Conservation (phyloP, 2,888 invertebrate genomes). For the Strigamia crassipes region DNA sequence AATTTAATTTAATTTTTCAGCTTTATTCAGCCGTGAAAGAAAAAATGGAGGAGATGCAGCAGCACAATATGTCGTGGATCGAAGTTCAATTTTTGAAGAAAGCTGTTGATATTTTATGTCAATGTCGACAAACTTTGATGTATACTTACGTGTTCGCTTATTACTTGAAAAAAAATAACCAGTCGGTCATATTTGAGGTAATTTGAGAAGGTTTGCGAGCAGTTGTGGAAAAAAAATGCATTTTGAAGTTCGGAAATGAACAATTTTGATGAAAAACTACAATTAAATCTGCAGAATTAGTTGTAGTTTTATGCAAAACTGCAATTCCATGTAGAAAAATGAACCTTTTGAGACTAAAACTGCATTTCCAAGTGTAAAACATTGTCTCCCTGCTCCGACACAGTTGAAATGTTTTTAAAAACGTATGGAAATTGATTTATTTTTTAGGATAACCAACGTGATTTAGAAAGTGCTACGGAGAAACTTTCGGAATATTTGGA, state of each 20-base stretch:
- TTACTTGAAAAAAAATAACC: conserved; percentile 96
- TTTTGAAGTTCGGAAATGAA: too few relatives aligned
- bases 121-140: conserved; percentile 97
- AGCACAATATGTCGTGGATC: conserved; percentile 99
- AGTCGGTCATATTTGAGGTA: conserved; percentile 94
- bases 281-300: too few relatives aligned
- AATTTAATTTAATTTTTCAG: conserved; percentile 54
- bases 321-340: too few relatives aligned
- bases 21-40: conserved; percentile 92
- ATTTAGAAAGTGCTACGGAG: conserved; percentile 96
- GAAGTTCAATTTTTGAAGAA: conserved; percentile 98
- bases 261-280: too few relatives aligned
- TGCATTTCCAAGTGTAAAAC: too few relatives aligned
- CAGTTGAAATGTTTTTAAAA: not conserved
- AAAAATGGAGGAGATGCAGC: conserved; percentile 99
- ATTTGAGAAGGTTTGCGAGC: conserved; percentile 50
- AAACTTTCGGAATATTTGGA: conserved; percentile 96
- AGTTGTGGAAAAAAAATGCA: too few relatives aligned
- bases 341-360: not conserved
- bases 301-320: too few relatives aligned
- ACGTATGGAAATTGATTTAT: not conserved
- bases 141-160: conserved; percentile 99
- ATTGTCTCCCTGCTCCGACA: too few relatives aligned
- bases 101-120: conserved; percentile 94
- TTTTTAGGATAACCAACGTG: conserved; percentile 86